Evolutionary conservation across 1,140 invertebrate species (phyloP), one percentile per base, ranked within the genome.

Genomic region (Sinella curviseta): DNA sequence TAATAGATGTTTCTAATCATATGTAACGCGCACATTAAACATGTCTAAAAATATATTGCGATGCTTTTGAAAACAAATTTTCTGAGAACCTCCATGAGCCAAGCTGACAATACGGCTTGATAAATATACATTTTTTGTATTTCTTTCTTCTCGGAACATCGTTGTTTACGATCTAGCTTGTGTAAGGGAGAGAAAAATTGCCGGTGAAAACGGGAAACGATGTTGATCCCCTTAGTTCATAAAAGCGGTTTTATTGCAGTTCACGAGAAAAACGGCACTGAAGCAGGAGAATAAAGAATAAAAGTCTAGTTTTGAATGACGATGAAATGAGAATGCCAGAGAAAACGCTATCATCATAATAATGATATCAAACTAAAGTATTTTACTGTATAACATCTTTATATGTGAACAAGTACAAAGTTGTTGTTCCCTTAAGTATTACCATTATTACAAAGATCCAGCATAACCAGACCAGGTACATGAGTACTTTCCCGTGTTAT

Each of bases 271-370:
- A 14, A 16, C 8, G 3, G 24, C 8, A 65, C 57, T 16, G 57
- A 65, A n/a, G 57, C 57, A 17, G 16, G 57, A 65, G 24, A 17
- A 26, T 65, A 14, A 8, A 65, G 39, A 48, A 48, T n/a, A 48
- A 48, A 48, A 8, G 39, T 12, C 8, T 8, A 48, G 39, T 48
- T 48, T 48, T 20, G 20, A 48, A 48, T 20, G 39, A 12, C 39
- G 8, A 48, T 48, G 39, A 12, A 48, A 48, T 48, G 39, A 48
- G 20, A 48, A 48, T 48, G 39, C 39, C n/a, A n/a, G n/a, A 20
- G 20, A 48, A 65, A 26, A 65, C 57, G 16, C 57, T 65, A 16
- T 65, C 57, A 65, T n/a, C 57, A 65, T 65, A 65, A 65, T 65
- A 65, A 65, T 65, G 26, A 65, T 65, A 65, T n/a, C 26, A 65